phyloP scores from a whole-genome alignment of 2,113 vertebrate species.

The Colossoma macropomum region DNA sequence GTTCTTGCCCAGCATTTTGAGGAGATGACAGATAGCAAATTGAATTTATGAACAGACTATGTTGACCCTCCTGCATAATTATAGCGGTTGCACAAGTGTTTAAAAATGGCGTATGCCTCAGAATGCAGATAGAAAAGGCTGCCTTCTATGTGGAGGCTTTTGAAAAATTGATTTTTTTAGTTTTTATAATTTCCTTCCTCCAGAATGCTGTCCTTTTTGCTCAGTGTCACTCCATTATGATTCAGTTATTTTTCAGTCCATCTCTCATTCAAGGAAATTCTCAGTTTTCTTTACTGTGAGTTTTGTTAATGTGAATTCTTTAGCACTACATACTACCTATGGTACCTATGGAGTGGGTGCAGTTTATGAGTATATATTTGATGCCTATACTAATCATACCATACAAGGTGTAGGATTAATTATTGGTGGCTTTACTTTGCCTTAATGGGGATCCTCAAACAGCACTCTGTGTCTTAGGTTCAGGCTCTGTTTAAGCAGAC shows the following conservation, averaged over 20 bases:
- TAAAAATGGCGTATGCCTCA: conserved; percentile 44
- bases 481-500: not conserved
- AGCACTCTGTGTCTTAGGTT: not conserved
- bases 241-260: not conserved
- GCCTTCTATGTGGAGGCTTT: conserved; percentile 14
- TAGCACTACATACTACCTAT: not conserved
- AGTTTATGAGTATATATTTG: not conserved
- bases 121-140: conserved; percentile 42
- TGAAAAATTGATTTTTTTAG: conserved; percentile 37
- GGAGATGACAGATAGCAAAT: conserved; percentile 75
- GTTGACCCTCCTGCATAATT: conserved; percentile 74
- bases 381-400: too few species aligned
- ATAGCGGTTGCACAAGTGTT: conserved; percentile 66
- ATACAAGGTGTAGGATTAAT: not conserved
- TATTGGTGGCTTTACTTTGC: not conserved
- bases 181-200: not conserved
- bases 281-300: not conserved
- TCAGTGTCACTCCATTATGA: not conserved
- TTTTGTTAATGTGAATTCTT: not conserved
- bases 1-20: conserved; percentile 50
- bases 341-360: not conserved
- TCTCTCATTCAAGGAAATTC: too few species aligned
- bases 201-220: not conserved
- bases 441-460: not conserved
- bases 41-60: conserved; percentile 75